Evolutionary conservation across 2,797 vertebrate genomes (phyloP), one percentile per base, ranked within the genome.

Genomic region (Myioborus miniatus): DNA sequence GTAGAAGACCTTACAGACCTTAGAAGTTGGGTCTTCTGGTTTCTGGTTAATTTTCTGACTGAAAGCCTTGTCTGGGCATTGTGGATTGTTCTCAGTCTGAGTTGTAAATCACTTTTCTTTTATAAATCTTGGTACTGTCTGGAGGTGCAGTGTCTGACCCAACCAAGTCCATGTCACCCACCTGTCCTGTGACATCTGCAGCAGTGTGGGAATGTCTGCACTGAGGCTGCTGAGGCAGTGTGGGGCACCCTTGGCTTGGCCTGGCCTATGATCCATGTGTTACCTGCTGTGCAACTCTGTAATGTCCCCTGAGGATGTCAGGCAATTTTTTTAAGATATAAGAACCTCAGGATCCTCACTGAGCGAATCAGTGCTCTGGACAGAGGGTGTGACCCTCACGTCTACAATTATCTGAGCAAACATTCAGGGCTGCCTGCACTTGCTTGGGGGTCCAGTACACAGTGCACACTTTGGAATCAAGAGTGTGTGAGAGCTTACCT

Each of bases 161-260:
- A 47, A 3, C 24, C 11, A 20, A 8, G 5, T 71, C 41, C 21
- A 2, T 9, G 19, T 60, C 60, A 52, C 27, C 12, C 15, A 34
- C 9, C 15, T 37, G 4, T 53, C 17, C 37, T 56, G 6, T 55
- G 30, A 29, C 36, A 46, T 15, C 26, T 27, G 3, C 27, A 62
- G 52, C 19, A 17, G 27, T 3, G 7, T 41, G 56, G 29, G 5
- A 21, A 11, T 20, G 2, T 36, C 63, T 68, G 53, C 41, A 11
- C 2, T 12, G 46, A 22, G 62, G n/a, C 10, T 88, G 59, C 56
- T 60, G 53, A 43, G 43, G 32, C 36, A 39, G 36, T 3, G 8
- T 0, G 1, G 34, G 60, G 10, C 37, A 32, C 15, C 29, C 50
- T 69, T 0, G 0, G 22, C 64, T 62, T 34, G 27, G 12, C 19